phyloP scores from a whole-genome alignment of 2,797 vertebrate species.

The Danio jaintianensis region DNA sequence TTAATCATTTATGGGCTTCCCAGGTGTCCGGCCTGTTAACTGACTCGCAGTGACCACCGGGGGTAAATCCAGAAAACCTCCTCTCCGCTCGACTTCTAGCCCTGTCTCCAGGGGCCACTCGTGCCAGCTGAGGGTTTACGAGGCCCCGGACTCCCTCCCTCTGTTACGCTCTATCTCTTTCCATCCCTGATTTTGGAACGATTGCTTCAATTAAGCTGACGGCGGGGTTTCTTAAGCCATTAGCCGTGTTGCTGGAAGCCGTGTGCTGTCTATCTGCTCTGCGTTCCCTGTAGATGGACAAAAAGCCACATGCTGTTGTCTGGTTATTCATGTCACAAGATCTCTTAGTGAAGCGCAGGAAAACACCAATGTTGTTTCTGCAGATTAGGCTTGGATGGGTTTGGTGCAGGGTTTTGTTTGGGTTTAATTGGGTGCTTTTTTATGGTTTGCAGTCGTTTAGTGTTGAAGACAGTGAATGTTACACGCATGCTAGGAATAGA shows the following conservation, averaged over 20 bases:
- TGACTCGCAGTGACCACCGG: slow-evolving; percentile 65
- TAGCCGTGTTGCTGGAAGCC: slow-evolving; percentile 71
- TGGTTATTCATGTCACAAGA: slow-evolving; percentile 50
- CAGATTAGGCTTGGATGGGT: slow-evolving; percentile 7
- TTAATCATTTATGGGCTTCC: slow-evolving; percentile 82
- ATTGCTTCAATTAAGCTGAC: slow-evolving; percentile 79
- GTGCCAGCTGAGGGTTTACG: slow-evolving; percentile 55
- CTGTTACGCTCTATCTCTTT: slow-evolving; percentile 34
- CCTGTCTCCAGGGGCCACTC: slow-evolving; percentile 56
- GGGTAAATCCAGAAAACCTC: slow-evolving; percentile 49
- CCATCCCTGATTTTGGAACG: slow-evolving; percentile 63
- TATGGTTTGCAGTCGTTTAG: no score
- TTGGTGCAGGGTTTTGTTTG: neutral
- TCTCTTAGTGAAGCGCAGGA: slow-evolving; percentile 23
- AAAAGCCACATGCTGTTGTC: slow-evolving; percentile 48
- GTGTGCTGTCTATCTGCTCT: slow-evolving; percentile 18
- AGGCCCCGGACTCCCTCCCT: slow-evolving; percentile 29
- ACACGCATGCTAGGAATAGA: no score
- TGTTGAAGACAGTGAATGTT: no score
- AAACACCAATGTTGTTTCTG: slow-evolving; percentile 19
- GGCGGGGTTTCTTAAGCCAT: slow-evolving; percentile 78
- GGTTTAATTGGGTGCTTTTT: no score
- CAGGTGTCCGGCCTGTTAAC: slow-evolving; percentile 74
- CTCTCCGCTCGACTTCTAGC: slow-evolving; percentile 32
- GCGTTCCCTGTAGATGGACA: slow-evolving; percentile 29